phyloP scores from a whole-genome alignment of 2,113 vertebrate genomes.

The Antigone vipio region DNA sequence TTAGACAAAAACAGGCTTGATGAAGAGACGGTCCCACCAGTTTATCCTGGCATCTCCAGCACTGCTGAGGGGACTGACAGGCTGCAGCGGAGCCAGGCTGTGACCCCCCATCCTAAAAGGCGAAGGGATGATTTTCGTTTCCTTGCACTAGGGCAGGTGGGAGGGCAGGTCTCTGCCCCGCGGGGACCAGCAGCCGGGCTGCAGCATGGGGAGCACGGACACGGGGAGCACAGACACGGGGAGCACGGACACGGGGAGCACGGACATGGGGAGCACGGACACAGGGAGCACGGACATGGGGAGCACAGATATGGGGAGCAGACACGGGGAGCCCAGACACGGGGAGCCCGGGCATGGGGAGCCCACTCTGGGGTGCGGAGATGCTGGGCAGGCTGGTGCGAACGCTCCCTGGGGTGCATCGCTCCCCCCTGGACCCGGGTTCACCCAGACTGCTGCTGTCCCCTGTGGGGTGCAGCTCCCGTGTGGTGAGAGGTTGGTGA shows the following conservation, averaged over 20 bases:
- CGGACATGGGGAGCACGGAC: too few species aligned
- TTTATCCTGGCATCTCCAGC: background rate
- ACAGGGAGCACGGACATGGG: too few species aligned
- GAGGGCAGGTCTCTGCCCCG: background rate
- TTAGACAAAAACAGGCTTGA: background rate
- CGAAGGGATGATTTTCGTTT: background rate
- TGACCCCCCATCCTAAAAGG: background rate
- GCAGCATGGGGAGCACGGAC: fast-evolving
- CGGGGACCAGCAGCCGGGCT: background rate
- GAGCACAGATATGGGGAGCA: too few species aligned
- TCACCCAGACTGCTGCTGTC: background rate
- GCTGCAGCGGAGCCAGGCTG: background rate
- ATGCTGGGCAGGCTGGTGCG: background rate
- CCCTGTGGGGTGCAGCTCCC: background rate
- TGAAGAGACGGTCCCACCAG: background rate
- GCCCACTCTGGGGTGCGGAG: fast-evolving
- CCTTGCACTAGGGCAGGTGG: background rate
- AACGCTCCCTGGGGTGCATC: background rate
- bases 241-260: too few species aligned
- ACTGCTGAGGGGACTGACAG: fast-evolving
- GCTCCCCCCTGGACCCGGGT: background rate
- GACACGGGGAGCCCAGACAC: too few species aligned
- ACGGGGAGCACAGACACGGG: too few species aligned
- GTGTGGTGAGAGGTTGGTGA: background rate
- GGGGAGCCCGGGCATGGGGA: too few species aligned